These are phyloP conservation scores for Alectura lathami DNA, from an alignment of 2,113 vertebrate species.

Conservation along the genomic window DNA sequence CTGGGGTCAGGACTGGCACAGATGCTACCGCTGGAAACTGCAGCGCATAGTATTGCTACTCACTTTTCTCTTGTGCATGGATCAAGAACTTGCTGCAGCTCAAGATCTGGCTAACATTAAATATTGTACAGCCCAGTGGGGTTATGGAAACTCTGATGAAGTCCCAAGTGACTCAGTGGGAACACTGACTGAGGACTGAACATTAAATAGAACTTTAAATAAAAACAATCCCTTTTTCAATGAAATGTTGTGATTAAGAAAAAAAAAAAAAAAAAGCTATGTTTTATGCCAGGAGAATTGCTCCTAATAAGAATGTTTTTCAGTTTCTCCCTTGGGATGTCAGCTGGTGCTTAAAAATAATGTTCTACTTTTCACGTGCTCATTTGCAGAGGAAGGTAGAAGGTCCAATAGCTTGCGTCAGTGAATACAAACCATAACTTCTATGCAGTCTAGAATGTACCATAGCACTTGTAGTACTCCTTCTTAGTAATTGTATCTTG, in stretches of 20 bases:
- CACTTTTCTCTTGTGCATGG: background rate
- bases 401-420: slow-evolving; percentile 8
- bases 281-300: background rate
- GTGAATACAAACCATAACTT: background rate
- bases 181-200: background rate
- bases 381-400: slow-evolving; percentile 10
- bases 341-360: slow-evolving; percentile 27
- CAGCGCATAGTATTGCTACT: background rate
- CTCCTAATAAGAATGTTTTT: background rate
- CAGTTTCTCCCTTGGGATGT: background rate
- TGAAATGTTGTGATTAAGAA: background rate
- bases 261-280: background rate
- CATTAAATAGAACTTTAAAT: background rate
- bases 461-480: background rate
- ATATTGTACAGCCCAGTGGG: background rate
- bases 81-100: background rate
- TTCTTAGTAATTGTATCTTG: background rate
- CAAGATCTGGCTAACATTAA: background rate
- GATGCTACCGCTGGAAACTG: background rate
- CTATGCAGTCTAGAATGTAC: background rate
- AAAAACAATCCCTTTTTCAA: background rate
- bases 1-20: background rate
- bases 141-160: background rate
- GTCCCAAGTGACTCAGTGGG: background rate
- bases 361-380: background rate